These are phyloP conservation scores for Hirudinaria manillensis DNA, from an alignment of 2,888 invertebrate genomes.

Conservation along the genomic window DNA sequence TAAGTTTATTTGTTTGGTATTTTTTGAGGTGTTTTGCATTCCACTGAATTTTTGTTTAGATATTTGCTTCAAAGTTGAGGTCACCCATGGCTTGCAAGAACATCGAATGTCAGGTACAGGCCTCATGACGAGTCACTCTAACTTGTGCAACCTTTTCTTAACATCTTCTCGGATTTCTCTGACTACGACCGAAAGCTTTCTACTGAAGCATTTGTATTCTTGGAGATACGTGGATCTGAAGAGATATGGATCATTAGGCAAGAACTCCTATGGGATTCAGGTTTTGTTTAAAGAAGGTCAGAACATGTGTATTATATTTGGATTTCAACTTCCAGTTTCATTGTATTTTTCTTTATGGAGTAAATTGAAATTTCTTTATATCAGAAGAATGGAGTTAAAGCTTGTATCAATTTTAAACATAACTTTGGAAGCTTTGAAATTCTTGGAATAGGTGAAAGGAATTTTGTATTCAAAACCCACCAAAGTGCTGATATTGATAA, in stretches of 20 bases:
- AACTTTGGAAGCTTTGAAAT: background rate
- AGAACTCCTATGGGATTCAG: slow-evolving; percentile 4
- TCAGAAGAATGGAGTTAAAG: too few species aligned
- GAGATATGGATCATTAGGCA: background rate
- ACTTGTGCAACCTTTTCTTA: slow-evolving; percentile 6
- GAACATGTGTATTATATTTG: background rate
- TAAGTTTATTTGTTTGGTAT: too few species aligned
- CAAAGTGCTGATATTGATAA: slow-evolving; percentile 7
- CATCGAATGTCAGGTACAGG: too few species aligned
- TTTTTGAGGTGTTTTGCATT: background rate
- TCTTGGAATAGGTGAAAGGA: background rate
- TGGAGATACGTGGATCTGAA: background rate
- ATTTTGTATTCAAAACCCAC: background rate
- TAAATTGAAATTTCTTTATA: too few species aligned
- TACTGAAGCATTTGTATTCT: background rate
- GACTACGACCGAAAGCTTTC: background rate
- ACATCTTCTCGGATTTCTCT: background rate
- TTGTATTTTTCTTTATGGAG: too few species aligned
- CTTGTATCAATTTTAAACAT: too few species aligned
- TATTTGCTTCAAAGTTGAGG: slow-evolving; percentile 9
- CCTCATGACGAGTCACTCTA: background rate
- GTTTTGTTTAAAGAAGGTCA: slow-evolving; percentile 2
- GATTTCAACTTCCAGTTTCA: too few species aligned
- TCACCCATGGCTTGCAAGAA: slow-evolving; percentile 5
- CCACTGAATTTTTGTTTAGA: background rate